Base-by-base conservation (phyloP, 1,140 invertebrate species). In the Drosophila orosa region DNA sequence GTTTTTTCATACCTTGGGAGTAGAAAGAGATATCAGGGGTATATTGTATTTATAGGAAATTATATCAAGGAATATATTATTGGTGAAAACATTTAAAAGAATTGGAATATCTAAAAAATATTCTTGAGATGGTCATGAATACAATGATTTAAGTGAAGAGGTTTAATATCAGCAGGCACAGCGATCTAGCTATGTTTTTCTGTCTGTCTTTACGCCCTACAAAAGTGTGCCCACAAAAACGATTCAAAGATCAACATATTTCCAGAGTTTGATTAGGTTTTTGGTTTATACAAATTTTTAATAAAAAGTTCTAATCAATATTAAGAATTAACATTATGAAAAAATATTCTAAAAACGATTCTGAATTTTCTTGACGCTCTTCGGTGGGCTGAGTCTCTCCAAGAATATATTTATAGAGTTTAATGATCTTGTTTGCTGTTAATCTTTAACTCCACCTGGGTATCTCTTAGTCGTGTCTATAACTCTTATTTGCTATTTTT, bases 1-100 rank as follows among this genome's bases (percentile, higher is more conserved):
- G 74, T 86, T 66, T 80, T 80, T 71, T 35, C 31, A 24, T 54
- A 54, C 50, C 50, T 24, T 22, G 13, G 15, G 12, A n/a, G 1
- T 54, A 22, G 4, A 33, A 9, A 35, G 5, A 54, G 19, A 0
- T 7, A 10, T 0, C 0, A 54, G 10, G 31, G 50, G 48, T 52
- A 33, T 52, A 33, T 10, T 5, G 29, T 6, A 35, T 54, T 10
- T 54, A 5, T 1, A 2, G 5, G 15, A 24, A n/a, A n/a, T 35
- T 10, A 33, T 33, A 52, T 6, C 1, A 52, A 33, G 17, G 17
- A n/a, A n/a, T n/a, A n/a, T n/a, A n/a, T n/a, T n/a, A n/a, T n/a
- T n/a, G n/a, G n/a, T n/a, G n/a, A n/a, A n/a, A n/a, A n/a, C n/a
- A n/a, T n/a, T n/a, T n/a, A n/a, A n/a, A n/a, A n/a, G n/a, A n/a